phyloP scores from a whole-genome alignment of 2,888 invertebrate species.

The Phrixothrix hirtus region DNA sequence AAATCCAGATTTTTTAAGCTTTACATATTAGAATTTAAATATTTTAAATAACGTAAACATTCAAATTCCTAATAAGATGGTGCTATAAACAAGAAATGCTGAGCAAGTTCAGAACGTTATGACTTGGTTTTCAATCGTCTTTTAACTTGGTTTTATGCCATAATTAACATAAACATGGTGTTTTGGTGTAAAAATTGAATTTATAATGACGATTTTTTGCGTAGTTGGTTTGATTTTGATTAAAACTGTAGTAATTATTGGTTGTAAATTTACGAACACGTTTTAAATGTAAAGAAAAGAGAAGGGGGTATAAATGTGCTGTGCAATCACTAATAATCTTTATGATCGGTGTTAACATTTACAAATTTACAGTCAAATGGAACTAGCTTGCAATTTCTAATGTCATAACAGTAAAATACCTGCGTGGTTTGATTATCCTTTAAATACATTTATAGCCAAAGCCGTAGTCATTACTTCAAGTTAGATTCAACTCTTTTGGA shows the following conservation, averaged over 20 bases:
- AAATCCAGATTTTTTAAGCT: neutral
- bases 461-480: conserved; percentile 7
- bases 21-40: neutral
- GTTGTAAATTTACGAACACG: conserved; percentile 21
- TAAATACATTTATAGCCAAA: conserved; percentile 13
- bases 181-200: conserved; percentile 4
- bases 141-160: neutral
- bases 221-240: conserved; percentile 18
- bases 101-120: no score
- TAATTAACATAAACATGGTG: conserved; percentile 9
- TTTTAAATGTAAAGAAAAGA: conserved; percentile 15
- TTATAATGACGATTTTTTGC: conserved; percentile 9
- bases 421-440: conserved; percentile 18
- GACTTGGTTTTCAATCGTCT: no score
- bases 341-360: conserved; percentile 26
- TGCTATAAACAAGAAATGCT: neutral
- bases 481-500: neutral
- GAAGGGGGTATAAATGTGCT: conserved; percentile 23
- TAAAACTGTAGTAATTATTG: conserved; percentile 18
- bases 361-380: conserved; percentile 20
- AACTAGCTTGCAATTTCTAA: conserved; percentile 19
- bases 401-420: conserved; percentile 18
- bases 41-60: neutral
- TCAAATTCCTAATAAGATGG: neutral
- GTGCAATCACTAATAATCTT: conserved; percentile 20